Conservation (phyloP, 2,888 invertebrate genomes). For the Ornithoptera alexandrae region DNA sequence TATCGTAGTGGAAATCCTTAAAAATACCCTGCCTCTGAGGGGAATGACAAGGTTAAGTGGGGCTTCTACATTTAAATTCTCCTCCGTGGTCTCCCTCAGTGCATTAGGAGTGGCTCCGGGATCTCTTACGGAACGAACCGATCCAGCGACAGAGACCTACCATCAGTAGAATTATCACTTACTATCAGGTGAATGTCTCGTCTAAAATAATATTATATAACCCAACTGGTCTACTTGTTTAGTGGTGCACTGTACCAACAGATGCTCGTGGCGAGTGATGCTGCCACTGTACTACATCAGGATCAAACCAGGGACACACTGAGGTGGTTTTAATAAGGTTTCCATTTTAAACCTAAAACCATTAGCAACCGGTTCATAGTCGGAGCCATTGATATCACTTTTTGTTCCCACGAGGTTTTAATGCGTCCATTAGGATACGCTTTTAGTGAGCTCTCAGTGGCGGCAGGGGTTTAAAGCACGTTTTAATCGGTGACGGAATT, state of each 20-base stretch:
- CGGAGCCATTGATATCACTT: constrained; percentile 19
- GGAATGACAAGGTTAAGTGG: no score
- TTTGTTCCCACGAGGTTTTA: constrained; percentile 24
- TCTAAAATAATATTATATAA: neutral
- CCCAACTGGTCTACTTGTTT: neutral
- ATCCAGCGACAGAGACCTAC: no score
- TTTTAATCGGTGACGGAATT: constrained; percentile 18
- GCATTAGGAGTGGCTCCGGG: no score
- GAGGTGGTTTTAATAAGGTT: constrained; percentile 43
- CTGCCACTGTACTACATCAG: constrained; percentile 46
- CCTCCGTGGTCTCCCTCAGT: no score
- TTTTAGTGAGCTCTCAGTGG: constrained; percentile 15
- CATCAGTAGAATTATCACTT: neutral
- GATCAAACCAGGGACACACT: constrained; percentile 59
- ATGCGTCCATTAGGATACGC: constrained; percentile 22
- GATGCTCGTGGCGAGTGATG: constrained; percentile 29
- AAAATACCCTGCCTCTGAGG: no score
- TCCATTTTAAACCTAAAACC: constrained; percentile 36
- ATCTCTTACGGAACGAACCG: no score
- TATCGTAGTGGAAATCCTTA: neutral
- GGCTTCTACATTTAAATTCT: no score
- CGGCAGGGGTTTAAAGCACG: constrained; percentile 4
- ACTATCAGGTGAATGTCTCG: neutral
- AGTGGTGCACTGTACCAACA: constrained; percentile 25
- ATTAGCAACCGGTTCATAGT: constrained; percentile 17